A percentile compares a stretch with the other conserved stretches of the same genome.
phyloP scores from a whole-genome alignment of 2,888 invertebrate species.

The Ceratothoa steindachneri region DNA sequence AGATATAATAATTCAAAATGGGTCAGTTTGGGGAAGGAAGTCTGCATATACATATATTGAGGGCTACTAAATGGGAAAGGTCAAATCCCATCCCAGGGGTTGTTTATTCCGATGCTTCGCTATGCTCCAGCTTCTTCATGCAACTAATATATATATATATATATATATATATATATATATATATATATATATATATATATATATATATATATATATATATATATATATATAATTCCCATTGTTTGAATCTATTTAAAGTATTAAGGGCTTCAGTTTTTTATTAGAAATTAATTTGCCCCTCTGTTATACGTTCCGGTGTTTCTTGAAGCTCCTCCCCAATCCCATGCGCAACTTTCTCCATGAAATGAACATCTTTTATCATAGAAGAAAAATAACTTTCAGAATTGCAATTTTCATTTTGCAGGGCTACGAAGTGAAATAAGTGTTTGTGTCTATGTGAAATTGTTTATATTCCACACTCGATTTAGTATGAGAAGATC shows the following conservation, averaged over 20 bases:
- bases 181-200: slow-evolving; percentile 2
- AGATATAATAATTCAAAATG: too few relatives aligned
- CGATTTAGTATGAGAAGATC: too few relatives aligned
- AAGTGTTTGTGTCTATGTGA: background rate
- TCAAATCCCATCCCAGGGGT: too few relatives aligned
- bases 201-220: slow-evolving; percentile 12
- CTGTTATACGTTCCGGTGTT: too few relatives aligned
- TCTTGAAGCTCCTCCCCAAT: too few relatives aligned
- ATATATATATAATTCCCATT: background rate
- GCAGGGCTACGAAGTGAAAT: background rate
- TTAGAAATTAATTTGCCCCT: too few relatives aligned
- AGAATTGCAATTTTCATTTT: background rate
- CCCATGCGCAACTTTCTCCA: too few relatives aligned
- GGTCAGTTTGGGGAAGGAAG: too few relatives aligned
- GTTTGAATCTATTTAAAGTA: background rate
- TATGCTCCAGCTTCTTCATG: too few relatives aligned
- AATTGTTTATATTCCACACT: too few relatives aligned
- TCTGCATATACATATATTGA: background rate
- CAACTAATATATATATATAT: slow-evolving; percentile 6
- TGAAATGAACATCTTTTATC: background rate
- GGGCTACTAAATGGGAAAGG: background rate
- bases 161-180: slow-evolving; percentile 4
- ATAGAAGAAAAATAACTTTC: background rate
- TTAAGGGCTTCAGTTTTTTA: background rate
- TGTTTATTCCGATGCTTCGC: too few relatives aligned